These are phyloP conservation scores for Maniola hyperantus DNA, from an alignment of 2,888 invertebrate genomes.

Conservation along the genomic window DNA sequence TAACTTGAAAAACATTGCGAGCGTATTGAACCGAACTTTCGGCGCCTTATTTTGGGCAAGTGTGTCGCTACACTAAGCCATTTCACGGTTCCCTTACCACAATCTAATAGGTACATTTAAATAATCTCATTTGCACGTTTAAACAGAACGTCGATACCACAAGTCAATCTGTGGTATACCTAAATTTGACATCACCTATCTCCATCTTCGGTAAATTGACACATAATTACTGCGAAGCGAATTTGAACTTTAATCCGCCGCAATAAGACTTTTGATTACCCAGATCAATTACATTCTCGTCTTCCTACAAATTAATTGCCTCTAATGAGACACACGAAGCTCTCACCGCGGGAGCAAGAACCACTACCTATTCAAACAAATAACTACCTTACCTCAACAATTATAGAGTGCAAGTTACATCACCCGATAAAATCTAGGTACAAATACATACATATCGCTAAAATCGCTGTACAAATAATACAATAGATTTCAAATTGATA, in stretches of 20 bases:
- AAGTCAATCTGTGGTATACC: slow-evolving; percentile 37
- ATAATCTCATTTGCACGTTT: slow-evolving; percentile 27
- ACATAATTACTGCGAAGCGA: slow-evolving; percentile 20
- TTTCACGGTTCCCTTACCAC: not conserved
- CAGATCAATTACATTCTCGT: slow-evolving; percentile 43
- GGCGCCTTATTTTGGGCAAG: too few relatives aligned
- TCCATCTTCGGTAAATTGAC: slow-evolving; percentile 36
- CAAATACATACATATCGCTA: not conserved
- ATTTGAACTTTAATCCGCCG: slow-evolving; percentile 32
- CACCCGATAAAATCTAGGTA: slow-evolving; percentile 2
- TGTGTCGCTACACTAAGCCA: too few relatives aligned
- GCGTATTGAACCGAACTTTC: too few relatives aligned
- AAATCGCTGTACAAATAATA: not conserved
- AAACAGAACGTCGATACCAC: slow-evolving; percentile 32
- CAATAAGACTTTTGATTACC: slow-evolving; percentile 36
- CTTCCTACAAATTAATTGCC: slow-evolving; percentile 62
- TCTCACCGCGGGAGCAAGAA: slow-evolving; percentile 33
- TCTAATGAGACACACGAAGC: slow-evolving; percentile 64
- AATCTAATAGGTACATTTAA: slow-evolving; percentile 1
- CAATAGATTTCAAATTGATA: not conserved
- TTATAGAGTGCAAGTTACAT: slow-evolving; percentile 11
- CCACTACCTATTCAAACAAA: slow-evolving; percentile 6
- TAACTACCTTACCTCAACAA: not conserved
- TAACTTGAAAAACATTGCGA: too few relatives aligned
- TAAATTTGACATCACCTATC: slow-evolving; percentile 43